Conservation (phyloP, 2,888 invertebrate species). For the Ganaspis brasiliensis region DNA sequence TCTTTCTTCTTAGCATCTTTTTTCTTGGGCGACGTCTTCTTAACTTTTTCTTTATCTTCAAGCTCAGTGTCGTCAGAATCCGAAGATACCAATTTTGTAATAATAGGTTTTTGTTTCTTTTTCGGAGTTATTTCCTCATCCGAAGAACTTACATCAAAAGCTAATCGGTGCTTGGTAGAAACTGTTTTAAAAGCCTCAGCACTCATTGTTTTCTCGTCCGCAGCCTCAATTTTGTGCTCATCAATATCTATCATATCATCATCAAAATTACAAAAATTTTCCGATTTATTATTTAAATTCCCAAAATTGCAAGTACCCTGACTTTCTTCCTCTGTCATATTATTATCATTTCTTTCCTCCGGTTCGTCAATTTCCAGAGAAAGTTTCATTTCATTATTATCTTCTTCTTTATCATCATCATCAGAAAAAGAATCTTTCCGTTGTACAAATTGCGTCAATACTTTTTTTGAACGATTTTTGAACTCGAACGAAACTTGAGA, state of each 20-base stretch:
- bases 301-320: too few relatives aligned
- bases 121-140: constrained; percentile 1
- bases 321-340: too few relatives aligned
- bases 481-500: background rate
- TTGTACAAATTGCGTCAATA: constrained; percentile 16
- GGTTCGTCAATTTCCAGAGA: constrained; percentile 17
- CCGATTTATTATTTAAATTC: too few relatives aligned
- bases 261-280: too few relatives aligned
- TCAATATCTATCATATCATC: constrained; percentile 42
- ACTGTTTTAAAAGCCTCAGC: too few relatives aligned
- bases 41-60: background rate
- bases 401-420: constrained; percentile 16
- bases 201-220: background rate
- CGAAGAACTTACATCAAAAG: constrained; percentile 30
- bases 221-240: constrained; percentile 42
- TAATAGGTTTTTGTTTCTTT: constrained; percentile 3
- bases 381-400: constrained; percentile 2
- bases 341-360: background rate
- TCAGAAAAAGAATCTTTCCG: constrained; percentile 2
- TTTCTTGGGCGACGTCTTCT: background rate
- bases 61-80: background rate
- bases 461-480: background rate
- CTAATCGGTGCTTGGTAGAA: too few relatives aligned
- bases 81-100: background rate
- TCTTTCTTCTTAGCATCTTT: background rate